These are phyloP conservation scores for Sinocyclocheilus rhinocerous DNA, from an alignment of 2,113 vertebrate genomes.

Conservation along the genomic window DNA sequence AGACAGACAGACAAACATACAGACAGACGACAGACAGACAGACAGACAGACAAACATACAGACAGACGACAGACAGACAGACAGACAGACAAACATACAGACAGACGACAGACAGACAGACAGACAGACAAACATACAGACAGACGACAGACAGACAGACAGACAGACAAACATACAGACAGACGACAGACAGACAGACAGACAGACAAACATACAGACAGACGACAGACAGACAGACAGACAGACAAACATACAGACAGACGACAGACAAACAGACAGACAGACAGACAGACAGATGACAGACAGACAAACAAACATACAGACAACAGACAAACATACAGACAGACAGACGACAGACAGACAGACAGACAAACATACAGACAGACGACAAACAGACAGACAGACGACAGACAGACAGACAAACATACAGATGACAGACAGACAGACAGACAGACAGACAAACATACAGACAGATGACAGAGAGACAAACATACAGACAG, in stretches of 20 bases:
- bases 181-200: not conserved
- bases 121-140: too few relatives aligned
- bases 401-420: too few relatives aligned
- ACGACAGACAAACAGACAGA: accelerated
- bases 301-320: accelerated
- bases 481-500: too few relatives aligned
- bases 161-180: not conserved
- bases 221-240: not conserved
- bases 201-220: not conserved
- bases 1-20: not conserved
- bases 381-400: not conserved
- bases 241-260: not conserved
- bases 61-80: accelerated
- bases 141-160: not conserved
- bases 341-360: not conserved
- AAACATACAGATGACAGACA: not conserved
- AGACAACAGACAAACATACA: too few relatives aligned
- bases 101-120: not conserved
- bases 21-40: not conserved
- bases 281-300: too few relatives aligned
- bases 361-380: not conserved
- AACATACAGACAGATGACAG: not conserved
- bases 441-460: accelerated
- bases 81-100: not conserved
- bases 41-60: not conserved